Percentiles rank a stretch among this genome's conserved stretches.
Conservation (phyloP, 2,888 invertebrate genomes). For the Elgonia sp. region DNA sequence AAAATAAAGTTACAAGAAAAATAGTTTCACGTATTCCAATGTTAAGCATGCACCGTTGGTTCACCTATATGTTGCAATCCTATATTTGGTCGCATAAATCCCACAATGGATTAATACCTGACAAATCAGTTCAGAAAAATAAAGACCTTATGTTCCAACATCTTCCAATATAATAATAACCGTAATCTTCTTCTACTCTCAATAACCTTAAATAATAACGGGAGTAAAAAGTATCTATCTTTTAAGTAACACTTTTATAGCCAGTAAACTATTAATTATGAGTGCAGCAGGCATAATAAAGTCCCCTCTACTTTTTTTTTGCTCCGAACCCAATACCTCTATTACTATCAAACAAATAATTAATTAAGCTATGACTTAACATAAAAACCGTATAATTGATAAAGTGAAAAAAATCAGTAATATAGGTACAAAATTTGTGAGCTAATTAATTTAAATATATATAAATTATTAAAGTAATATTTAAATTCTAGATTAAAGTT, state of each 20-base stretch:
- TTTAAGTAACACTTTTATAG: conserved; percentile 4
- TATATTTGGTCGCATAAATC: conserved; percentile 66
- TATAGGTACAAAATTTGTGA: too few relatives aligned
- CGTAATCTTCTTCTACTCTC: conserved; percentile 13
- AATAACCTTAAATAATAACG: conserved; percentile 42
- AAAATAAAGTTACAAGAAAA: too few relatives aligned
- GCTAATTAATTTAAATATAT: too few relatives aligned
- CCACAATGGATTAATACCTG: conserved; percentile 69
- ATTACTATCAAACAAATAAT: conserved; percentile 31
- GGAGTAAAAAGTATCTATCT: conserved; percentile 28
- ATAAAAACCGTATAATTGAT: conserved; percentile 39
- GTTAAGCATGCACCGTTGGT: conserved; percentile 71
- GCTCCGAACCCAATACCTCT: not conserved
- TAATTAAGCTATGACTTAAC: conserved; percentile 37
- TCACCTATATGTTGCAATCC: conserved; percentile 71
- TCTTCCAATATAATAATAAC: conserved; percentile 47
- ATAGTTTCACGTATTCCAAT: conserved; percentile 74
- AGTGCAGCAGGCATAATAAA: not conserved
- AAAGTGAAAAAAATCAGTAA: conserved; percentile 29
- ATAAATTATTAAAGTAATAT: too few relatives aligned
- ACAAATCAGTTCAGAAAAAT: conserved; percentile 64
- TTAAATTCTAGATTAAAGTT: too few relatives aligned
- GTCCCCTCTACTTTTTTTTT: not conserved
- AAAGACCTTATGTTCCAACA: conserved; percentile 34
- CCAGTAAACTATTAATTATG: conserved; percentile 19